Base-by-base conservation (phyloP, 1,140 invertebrate species). In the Globodera ellingtonae region DNA sequence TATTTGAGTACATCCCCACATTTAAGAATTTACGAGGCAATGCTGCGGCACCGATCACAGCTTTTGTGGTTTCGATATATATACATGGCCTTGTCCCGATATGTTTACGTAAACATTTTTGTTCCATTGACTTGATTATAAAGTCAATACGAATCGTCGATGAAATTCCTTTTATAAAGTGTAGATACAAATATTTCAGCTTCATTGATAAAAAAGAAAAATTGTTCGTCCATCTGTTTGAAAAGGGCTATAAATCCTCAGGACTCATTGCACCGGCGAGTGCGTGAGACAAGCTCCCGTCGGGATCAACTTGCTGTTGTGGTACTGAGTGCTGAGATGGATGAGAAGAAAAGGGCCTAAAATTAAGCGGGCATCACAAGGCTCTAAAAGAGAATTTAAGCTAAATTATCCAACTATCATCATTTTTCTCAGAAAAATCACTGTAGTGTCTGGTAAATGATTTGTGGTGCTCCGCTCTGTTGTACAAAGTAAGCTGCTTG, bases 61-160 rank as follows among this genome's bases (percentile, higher is more conserved):
- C 93, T 95, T 89, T 92, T 95, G 15, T 98, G 96, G 96, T 98
- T 95, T 89, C 92, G 96, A 81, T 93, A 93, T 86, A 90, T 98
- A 7, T 98, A 96, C 88, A 92, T 97, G 84, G 89, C 93, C 70
- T 95, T 96, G 91, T 96, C 95, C 50, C 92, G 95, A 48, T 98
- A 96, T 88, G 93, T 95, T 15, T 71, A 50, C 52, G 56, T 76
- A 48, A 82, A 76, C 6, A 56, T 9, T 4, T 71, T 80, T 48
- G 62, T 80, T 62, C 35, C 59, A 44, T 75, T 79, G 7, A 67
- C 66, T 7, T 21, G 24, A 24, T 24, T 24, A 24, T 24, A 67
- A 67, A 21, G 7, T 13, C 5, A 6, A 8, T 44, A 70, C 3
- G 21, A 70, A 70, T 2, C 8, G 24, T 70, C 2, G 24, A 4